Percentiles rank a stretch among this genome's conserved stretches.
Conservation (phyloP, 1,140 invertebrate genomes). For the Bombus waltoni region DNA sequence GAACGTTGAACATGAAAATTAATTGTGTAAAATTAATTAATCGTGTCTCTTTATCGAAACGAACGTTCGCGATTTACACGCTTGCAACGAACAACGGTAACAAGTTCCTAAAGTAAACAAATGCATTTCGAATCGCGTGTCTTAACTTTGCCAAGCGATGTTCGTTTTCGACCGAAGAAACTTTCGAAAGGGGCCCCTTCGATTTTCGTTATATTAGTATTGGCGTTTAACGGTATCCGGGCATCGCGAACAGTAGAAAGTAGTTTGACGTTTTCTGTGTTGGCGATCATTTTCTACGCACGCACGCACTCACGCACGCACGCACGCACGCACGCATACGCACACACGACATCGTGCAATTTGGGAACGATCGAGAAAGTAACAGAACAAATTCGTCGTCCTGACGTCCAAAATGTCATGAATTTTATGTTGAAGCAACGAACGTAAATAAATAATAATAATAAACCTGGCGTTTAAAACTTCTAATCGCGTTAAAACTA, state of each 20-base stretch:
- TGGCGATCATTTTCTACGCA: not conserved
- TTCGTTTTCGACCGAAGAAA: conserved; percentile 1
- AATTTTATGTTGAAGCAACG: too few relatives aligned
- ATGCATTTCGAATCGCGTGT: not conserved
- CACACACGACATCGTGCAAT: not conserved
- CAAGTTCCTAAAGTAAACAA: not conserved
- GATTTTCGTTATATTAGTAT: conserved; percentile 20
- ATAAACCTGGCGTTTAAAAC: too few relatives aligned
- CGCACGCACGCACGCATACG: not conserved
- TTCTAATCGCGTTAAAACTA: too few relatives aligned
- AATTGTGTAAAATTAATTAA: too few relatives aligned
- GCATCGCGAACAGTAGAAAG: conserved; percentile 67
- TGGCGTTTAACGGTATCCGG: conserved; percentile 66
- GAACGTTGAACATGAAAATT: too few relatives aligned
- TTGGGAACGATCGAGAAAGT: conserved; percentile 30
- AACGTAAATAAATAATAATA: too few relatives aligned
- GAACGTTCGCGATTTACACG: not conserved
- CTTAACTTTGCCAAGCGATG: not conserved
- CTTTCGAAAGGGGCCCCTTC: conserved; percentile 3
- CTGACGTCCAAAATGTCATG: too few relatives aligned
- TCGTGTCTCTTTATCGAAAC: not conserved
- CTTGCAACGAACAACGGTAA: not conserved
- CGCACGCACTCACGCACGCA: not conserved
- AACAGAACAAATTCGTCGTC: not conserved
- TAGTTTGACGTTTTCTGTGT: conserved; percentile 70